Percentiles rank a stretch among this genome's conserved stretches.
Conservation (phyloP, 2,797 vertebrate genomes). For the Menidia menidia region DNA sequence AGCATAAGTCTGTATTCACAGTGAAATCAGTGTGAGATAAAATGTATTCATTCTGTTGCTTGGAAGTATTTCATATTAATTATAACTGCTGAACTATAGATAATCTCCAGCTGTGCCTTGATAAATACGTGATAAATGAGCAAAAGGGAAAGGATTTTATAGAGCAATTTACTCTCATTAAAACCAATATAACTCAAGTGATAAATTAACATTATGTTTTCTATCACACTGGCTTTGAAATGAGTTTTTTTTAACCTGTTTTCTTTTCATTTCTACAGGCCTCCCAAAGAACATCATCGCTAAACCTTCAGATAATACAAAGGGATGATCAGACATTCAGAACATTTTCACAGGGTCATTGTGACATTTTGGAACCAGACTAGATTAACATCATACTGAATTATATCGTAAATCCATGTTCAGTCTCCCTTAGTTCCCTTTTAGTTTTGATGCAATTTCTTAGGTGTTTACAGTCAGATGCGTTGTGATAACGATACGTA, state of each 20-base stretch:
- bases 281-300: background rate
- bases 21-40: background rate
- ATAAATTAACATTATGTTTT: constrained; percentile 18
- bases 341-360: too few relatives aligned
- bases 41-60: constrained; percentile 2
- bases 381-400: too few relatives aligned
- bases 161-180: constrained; percentile 22
- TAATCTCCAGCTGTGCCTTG: constrained; percentile 37
- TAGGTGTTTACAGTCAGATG: too few relatives aligned
- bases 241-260: background rate
- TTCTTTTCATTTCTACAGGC: background rate
- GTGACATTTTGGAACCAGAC: too few relatives aligned
- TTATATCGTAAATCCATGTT: too few relatives aligned
- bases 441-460: too few relatives aligned
- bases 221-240: constrained; percentile 7
- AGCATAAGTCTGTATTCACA: constrained; percentile 13
- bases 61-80: constrained; percentile 16
- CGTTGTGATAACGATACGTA: too few relatives aligned
- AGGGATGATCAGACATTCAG: background rate
- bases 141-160: constrained; percentile 11
- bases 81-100: background rate
- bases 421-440: too few relatives aligned
- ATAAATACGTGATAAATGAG: constrained; percentile 46
- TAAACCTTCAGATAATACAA: background rate
- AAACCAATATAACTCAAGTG: constrained; percentile 14